Evolutionary conservation across 23 tunicate species (phyloP).

Genomic region (Botrylloides violaceus): DNA sequence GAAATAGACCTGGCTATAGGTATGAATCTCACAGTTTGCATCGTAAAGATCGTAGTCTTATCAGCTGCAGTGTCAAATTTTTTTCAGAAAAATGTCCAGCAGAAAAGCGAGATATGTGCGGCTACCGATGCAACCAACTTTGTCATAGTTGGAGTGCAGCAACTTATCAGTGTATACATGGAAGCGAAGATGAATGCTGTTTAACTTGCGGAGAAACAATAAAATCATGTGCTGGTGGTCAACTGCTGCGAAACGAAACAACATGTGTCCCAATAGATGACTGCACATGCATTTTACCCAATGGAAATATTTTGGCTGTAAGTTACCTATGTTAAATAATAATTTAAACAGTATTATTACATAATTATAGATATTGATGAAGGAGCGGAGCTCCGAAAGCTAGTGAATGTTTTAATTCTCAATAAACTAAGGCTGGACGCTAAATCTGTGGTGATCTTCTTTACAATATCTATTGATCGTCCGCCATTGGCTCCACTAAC

Average conservation of each 20-base stretch:
- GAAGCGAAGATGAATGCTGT: conserved; percentile 44
- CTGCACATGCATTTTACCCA: conserved; percentile 80
- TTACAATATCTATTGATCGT: no score
- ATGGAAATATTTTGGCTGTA: conserved; percentile 91
- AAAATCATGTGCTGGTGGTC: conserved; percentile 49
- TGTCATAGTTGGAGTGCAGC: conserved; percentile 99
- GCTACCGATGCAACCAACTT: conserved; percentile 62
- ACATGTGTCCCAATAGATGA: conserved; percentile 72
- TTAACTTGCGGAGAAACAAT: conserved; percentile 72
- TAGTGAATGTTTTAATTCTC: no score
- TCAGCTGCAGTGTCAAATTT: background rate
- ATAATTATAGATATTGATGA: no score
- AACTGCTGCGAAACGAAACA: conserved; percentile 47
- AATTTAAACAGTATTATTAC: no score
- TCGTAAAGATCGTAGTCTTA: background rate
- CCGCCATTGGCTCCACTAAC: no score
- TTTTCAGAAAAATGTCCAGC: conserved; percentile 56
- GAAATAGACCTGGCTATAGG: conserved; percentile 81
- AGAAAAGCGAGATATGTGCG: conserved; percentile 52
- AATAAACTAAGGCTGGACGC: no score
- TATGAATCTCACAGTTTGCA: background rate
- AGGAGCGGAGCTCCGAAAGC: no score
- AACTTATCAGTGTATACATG: conserved; percentile 86
- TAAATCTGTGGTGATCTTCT: no score
- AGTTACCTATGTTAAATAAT: conserved; percentile 12